phyloP scores from a whole-genome alignment of 2,888 invertebrate species.

The Phaedon cochleariae region DNA sequence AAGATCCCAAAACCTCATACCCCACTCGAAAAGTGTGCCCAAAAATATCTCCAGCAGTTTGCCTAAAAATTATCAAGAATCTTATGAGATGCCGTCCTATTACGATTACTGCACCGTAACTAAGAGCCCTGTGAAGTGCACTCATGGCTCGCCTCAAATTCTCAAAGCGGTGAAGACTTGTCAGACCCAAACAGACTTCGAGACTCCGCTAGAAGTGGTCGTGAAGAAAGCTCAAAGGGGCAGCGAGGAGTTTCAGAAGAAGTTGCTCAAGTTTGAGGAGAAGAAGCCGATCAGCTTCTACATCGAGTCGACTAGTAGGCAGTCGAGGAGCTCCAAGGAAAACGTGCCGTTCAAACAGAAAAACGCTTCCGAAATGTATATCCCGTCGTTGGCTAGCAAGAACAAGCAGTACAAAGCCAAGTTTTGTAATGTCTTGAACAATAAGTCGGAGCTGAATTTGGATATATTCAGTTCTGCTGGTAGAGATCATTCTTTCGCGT shows the following conservation, averaged over 20 bases:
- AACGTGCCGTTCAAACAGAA: slow-evolving; percentile 43
- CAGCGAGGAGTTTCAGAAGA: slow-evolving; percentile 59
- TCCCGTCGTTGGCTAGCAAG: slow-evolving; percentile 66
- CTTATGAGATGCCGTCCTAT: too few species aligned
- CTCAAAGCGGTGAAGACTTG: slow-evolving; percentile 60
- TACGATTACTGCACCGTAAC: slow-evolving; percentile 12
- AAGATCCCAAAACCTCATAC: slow-evolving; percentile 32
- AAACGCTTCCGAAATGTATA: slow-evolving; percentile 63
- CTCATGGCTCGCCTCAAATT: slow-evolving; percentile 42
- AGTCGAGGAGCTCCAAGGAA: slow-evolving; percentile 40
- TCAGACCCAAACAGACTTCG: slow-evolving; percentile 60
- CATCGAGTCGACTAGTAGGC: slow-evolving; percentile 47
- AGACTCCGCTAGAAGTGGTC: slow-evolving; percentile 53
- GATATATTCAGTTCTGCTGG: slow-evolving; percentile 54
- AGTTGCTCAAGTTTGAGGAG: slow-evolving; percentile 58
- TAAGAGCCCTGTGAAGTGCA: slow-evolving; percentile 29
- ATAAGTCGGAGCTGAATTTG: slow-evolving; percentile 57
- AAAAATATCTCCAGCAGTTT: slow-evolving; percentile 52
- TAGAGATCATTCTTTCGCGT: slow-evolving; percentile 40
- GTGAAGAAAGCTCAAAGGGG: slow-evolving; percentile 52
- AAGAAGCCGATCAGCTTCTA: slow-evolving; percentile 57
- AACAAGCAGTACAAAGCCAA: slow-evolving; percentile 66
- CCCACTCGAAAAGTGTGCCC: slow-evolving; percentile 52
- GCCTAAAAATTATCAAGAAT: slow-evolving; percentile 49
- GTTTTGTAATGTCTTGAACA: slow-evolving; percentile 61